Conservation (phyloP, 2,113 vertebrate species). For the Mungos mungo region DNA sequence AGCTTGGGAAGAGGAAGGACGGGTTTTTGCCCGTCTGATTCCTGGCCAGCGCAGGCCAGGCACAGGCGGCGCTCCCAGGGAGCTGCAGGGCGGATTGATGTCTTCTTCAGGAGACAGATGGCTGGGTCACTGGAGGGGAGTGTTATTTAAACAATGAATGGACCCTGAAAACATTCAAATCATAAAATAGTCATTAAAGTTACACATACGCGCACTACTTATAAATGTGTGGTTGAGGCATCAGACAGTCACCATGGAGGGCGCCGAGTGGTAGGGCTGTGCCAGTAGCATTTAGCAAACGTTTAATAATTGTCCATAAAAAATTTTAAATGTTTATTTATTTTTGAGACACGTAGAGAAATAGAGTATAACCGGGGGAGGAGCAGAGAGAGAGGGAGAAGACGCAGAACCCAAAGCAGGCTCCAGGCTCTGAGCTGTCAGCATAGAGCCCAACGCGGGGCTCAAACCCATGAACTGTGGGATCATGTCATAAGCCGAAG, state of each 20-base stretch:
- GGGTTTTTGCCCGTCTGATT: background rate
- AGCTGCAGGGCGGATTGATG: too few species aligned
- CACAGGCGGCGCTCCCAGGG: background rate
- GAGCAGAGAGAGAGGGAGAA: too few species aligned
- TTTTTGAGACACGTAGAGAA: too few species aligned
- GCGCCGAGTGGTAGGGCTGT: accelerated
- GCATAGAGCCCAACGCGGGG: too few species aligned
- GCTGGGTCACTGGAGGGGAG: background rate
- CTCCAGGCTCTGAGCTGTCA: too few species aligned
- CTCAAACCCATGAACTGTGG: too few species aligned
- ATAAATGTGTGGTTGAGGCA: background rate
- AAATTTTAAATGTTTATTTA: too few species aligned
- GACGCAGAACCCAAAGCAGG: too few species aligned
- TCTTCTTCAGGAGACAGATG: background rate
- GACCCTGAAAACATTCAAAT: background rate
- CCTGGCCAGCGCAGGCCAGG: background rate
- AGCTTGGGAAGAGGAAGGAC: background rate
- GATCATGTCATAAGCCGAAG: too few species aligned
- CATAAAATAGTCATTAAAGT: background rate
- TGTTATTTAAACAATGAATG: background rate
- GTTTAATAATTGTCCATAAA: background rate
- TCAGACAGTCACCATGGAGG: background rate
- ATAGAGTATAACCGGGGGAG: too few species aligned
- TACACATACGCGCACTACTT: background rate
- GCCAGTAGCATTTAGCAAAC: background rate